Base-by-base conservation (phyloP, 92 coral and sea anemone species). In the Pocillopora meandrina region DNA sequence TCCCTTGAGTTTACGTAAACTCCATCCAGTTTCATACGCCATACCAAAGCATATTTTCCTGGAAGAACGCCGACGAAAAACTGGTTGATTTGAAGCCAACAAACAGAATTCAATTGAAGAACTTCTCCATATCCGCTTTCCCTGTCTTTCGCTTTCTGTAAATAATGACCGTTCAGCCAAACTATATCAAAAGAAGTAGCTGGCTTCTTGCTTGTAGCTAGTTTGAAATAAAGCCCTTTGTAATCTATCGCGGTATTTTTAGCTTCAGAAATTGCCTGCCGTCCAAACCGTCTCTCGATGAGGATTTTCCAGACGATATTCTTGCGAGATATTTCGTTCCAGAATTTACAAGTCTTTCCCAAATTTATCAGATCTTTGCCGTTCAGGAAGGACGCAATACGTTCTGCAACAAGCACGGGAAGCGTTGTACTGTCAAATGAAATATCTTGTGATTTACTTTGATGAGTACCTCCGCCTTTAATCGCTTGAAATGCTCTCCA, bases 331-430 rank as follows among this genome's bases (percentile, higher is more conserved):
- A 93, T 72, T 3, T 82, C 75, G 71, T 86, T 64, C 96, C 96
- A 90, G 52, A 65, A 93, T 85, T 60, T 90, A 63, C 96, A 87
- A 21, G 96, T 93, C 72, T 71, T 82, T 36, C 96, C 90, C 69
- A 93, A 91, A 63, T 85, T 90, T 56, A 93, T 78, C 17, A 93
- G 85, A 79, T 93, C 96, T 64, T 66, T 26, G 13, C 96, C 93
- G 67, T 85, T 67, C 17, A 93, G 69, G 72, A 84, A 88, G 65
- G 88, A 76, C 16, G 93, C 96, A 10, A 90, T 90, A 47, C 83
- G 89, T 77, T 90, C 93, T 12, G 93, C 90, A 64, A 71, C 96
- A 23, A 90, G 59, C 17, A 65, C 76, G 35, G 93, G 93, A 57
- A 93, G 86, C 71, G 65, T 35, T 82, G 71, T 21, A 9, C 23